Base-by-base conservation (phyloP, 2,113 vertebrate genomes). In the Glaucidium brasilianum region DNA sequence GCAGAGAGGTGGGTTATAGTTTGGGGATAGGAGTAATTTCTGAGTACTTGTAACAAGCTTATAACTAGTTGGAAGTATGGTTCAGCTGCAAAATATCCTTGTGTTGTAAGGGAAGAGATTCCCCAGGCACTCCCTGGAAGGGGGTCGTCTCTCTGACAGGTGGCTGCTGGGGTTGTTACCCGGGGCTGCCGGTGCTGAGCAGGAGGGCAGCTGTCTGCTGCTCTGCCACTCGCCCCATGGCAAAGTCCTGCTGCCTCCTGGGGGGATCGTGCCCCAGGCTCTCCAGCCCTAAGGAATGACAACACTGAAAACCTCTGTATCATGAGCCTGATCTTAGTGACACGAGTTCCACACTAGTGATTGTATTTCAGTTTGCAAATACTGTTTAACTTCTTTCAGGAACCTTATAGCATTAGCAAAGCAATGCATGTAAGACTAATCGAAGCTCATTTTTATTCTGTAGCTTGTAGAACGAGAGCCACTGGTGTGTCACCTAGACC, bases 401-500 rank as follows among this genome's bases (percentile, higher is more conserved):
- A 71, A 7, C 55, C 8, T 73, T 73, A 3, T 3, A 47, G 45
- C 8, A 9, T 47, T 62, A 80, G 11, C n/a, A 80, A 30, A 91
- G 37, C 12, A 47, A 22, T 49, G 64, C 10, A 10, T 66, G 84
- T 53, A 55, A 60, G 58, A 69, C 75, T 90, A 66, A 90, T 25
- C 2, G 2, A 77, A 90, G 29, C 10, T 59, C 5, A 5, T 84
- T 81, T 93, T 74, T 55, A 12, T 32, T 45, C 47, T 56, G 19
- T 74, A 99, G 99, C 95, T 94, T 0, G 56, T 98, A 77, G 98
- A 98, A 50, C 98, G 99, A 92, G 98, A 99, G 41, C 94, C 98
- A 1, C 96, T 99, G 53, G 95, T 99, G 14, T 99, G 98, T 97
- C 99, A 99, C 95, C 96, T 99, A 43, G 99, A 99, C 94, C 96